phyloP scores from a whole-genome alignment of 2,888 invertebrate genomes.

The Scaptomyza parva region DNA sequence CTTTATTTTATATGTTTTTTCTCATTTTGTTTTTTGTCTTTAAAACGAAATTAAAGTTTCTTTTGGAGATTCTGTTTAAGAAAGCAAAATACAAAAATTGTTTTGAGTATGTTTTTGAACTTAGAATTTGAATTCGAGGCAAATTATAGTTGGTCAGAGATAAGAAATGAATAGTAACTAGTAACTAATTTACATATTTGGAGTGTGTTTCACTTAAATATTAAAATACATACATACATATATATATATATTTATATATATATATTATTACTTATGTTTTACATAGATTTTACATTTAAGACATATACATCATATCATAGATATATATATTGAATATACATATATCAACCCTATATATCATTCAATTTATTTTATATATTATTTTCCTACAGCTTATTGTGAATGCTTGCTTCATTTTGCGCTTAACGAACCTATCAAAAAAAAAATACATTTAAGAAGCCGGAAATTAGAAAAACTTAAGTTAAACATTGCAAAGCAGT shows the following conservation, averaged over 20 bases:
- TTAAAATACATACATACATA: slow-evolving; percentile 37
- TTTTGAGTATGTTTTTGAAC: slow-evolving; percentile 21
- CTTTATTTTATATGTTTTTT: slow-evolving; percentile 68
- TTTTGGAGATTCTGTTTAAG: slow-evolving; percentile 17
- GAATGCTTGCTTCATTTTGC: slow-evolving; percentile 39
- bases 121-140: slow-evolving; percentile 48
- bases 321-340: slow-evolving; percentile 35
- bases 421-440: slow-evolving; percentile 50
- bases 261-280: slow-evolving; percentile 68
- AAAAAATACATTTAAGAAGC: slow-evolving; percentile 27
- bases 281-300: slow-evolving; percentile 72
- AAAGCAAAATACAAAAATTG: slow-evolving; percentile 33
- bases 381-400: slow-evolving; percentile 63
- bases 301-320: slow-evolving; percentile 65
- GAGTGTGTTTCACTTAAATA: slow-evolving; percentile 74
- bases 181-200: slow-evolving; percentile 78
- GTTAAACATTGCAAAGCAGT: slow-evolving; percentile 57
- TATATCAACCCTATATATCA: slow-evolving; percentile 29
- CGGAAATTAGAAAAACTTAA: slow-evolving; percentile 26
- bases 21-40: slow-evolving; percentile 36
- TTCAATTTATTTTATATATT: slow-evolving; percentile 32
- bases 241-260: slow-evolving; percentile 40
- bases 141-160: slow-evolving; percentile 50
- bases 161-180: slow-evolving; percentile 18
- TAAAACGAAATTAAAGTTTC: slow-evolving; percentile 40